These are phyloP conservation scores for Cataglyphis livida DNA, from an alignment of 2,888 invertebrate species.

Conservation along the genomic window DNA sequence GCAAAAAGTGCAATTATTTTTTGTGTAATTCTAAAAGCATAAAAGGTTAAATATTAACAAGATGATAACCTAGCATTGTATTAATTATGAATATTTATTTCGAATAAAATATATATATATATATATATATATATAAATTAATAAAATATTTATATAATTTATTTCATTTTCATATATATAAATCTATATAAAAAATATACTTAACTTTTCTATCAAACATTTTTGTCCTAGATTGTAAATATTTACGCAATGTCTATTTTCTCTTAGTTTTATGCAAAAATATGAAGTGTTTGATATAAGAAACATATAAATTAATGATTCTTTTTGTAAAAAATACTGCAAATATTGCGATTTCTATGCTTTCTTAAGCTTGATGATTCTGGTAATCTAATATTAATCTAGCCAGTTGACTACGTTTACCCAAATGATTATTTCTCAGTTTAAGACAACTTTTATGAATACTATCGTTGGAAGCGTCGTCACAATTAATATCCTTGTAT, in stretches of 20 bases:
- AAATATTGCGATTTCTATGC: constrained; percentile 8
- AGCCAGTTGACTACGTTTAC: constrained; percentile 87
- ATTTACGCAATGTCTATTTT: constrained; percentile 7
- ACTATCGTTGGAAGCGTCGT: constrained; percentile 76
- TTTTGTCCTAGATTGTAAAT: not conserved
- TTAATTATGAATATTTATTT: constrained; percentile 69
- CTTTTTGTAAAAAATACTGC: constrained; percentile 31
- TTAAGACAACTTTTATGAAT: constrained; percentile 77
- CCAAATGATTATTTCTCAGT: constrained; percentile 82
- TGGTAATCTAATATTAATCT: constrained; percentile 87
- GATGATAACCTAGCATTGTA: constrained; percentile 54
- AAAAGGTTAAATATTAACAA: constrained; percentile 43
- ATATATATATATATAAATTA: constrained; percentile 61
- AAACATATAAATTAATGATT: constrained; percentile 53
- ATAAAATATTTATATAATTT: constrained; percentile 33
- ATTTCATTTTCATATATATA: constrained; percentile 30
- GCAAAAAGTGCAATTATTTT: constrained; percentile 30
- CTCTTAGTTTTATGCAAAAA: not conserved
- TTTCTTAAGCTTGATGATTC: constrained; percentile 53
- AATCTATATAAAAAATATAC: constrained; percentile 54
- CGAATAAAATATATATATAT: constrained; percentile 61
- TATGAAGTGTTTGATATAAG: constrained; percentile 26
- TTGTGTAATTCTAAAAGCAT: constrained; percentile 18
- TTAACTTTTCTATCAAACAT: constrained; percentile 37
- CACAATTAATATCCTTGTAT: constrained; percentile 85